Percentiles rank a stretch among this genome's conserved stretches.
Conservation (phyloP, 2,113 vertebrate species). For the Anolis sagrei region DNA sequence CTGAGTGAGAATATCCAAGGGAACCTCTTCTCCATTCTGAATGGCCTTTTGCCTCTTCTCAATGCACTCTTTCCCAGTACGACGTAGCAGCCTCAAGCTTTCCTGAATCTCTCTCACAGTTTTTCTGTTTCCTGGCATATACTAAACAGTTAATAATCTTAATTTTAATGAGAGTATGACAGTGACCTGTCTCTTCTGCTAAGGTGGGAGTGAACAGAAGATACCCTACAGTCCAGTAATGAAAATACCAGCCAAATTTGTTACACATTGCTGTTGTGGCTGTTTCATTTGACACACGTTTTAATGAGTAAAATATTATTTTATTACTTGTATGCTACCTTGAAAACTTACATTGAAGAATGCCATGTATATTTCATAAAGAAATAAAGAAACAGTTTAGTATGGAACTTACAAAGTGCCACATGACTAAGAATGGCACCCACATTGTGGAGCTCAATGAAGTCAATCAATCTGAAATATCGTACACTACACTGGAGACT, state of each 20-base stretch:
- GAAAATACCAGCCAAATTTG: not conserved
- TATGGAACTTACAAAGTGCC: too few relatives aligned
- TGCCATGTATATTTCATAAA: too few relatives aligned
- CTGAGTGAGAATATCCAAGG: slow-evolving; percentile 88
- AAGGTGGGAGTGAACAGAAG: not conserved
- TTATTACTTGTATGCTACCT: too few relatives aligned
- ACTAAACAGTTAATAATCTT: slow-evolving; percentile 60
- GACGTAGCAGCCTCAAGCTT: slow-evolving; percentile 80
- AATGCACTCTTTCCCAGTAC: slow-evolving; percentile 84
- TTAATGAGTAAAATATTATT: too few relatives aligned
- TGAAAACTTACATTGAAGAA: too few relatives aligned
- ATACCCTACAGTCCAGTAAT: too few relatives aligned
- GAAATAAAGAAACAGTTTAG: too few relatives aligned
- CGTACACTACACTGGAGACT: too few relatives aligned
- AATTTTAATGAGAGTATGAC: not conserved
- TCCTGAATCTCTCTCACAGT: slow-evolving; percentile 79
- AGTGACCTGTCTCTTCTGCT: not conserved
- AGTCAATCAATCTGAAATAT: too few relatives aligned
- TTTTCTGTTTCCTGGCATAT: slow-evolving; percentile 77
- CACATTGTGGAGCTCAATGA: too few relatives aligned
- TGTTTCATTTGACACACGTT: not conserved
- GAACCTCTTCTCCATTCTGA: slow-evolving; percentile 76
- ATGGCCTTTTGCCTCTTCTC: slow-evolving; percentile 79
- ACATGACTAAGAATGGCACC: too few relatives aligned
- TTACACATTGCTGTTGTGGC: too few relatives aligned